Conservation (phyloP, 2,888 invertebrate genomes). For the Standfussiana lucernea region DNA sequence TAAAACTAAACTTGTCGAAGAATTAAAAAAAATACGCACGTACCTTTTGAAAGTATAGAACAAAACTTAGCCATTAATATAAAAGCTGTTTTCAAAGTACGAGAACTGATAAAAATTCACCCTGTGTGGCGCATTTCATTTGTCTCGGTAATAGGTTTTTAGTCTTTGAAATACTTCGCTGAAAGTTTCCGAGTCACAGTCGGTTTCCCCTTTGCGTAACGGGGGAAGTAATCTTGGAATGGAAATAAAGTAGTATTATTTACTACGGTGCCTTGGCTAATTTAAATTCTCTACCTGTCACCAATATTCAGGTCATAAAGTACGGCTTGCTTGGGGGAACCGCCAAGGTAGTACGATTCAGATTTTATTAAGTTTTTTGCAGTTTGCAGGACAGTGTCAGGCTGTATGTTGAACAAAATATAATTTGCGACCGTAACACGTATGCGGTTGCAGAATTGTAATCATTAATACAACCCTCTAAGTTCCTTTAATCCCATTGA, state of each 20-base stretch:
- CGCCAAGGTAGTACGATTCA: too few relatives aligned
- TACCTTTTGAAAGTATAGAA: slow-evolving; percentile 38
- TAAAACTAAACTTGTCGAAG: slow-evolving; percentile 3
- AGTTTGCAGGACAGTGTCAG: too few relatives aligned
- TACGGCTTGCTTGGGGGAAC: too few relatives aligned
- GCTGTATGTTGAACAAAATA: too few relatives aligned
- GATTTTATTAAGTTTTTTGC: too few relatives aligned
- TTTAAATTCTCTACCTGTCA: neutral
- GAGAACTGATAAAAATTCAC: slow-evolving; percentile 46
- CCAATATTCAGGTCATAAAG: neutral
- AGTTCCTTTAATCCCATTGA: too few relatives aligned
- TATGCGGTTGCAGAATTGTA: too few relatives aligned
- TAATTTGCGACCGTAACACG: too few relatives aligned
- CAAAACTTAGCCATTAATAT: slow-evolving; percentile 45
- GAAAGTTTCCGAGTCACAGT: slow-evolving; percentile 12
- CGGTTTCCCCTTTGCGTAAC: slow-evolving; percentile 4
- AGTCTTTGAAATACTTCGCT: slow-evolving; percentile 33
- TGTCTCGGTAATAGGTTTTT: slow-evolving; percentile 25
- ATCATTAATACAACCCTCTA: too few relatives aligned
- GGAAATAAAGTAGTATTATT: neutral
- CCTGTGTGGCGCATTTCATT: slow-evolving; percentile 29
- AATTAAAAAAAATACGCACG: slow-evolving; percentile 46
- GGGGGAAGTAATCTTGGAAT: neutral
- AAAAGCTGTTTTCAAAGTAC: slow-evolving; percentile 23
- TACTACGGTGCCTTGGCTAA: neutral